phyloP scores from a whole-genome alignment of 2,113 vertebrate species.

The Aptenodytes patagonicus region DNA sequence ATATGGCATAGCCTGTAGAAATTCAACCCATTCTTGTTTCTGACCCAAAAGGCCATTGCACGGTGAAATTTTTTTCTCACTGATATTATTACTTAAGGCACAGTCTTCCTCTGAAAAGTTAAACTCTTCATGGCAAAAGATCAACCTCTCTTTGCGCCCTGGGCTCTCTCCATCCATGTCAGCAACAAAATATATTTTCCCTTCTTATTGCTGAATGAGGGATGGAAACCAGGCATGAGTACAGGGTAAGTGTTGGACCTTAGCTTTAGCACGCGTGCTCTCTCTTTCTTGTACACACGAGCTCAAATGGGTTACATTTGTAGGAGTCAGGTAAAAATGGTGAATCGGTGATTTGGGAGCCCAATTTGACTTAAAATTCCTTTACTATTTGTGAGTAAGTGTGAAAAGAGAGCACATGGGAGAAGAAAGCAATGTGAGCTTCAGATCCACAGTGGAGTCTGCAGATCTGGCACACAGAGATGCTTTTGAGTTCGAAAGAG shows the following conservation, averaged over 20 bases:
- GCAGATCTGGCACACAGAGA: neutral
- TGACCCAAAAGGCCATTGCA: neutral
- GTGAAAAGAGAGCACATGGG: neutral
- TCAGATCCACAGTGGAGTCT: neutral
- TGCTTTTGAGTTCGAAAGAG: neutral
- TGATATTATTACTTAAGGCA: neutral
- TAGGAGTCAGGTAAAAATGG: neutral
- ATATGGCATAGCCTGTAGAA: neutral
- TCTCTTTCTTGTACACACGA: accelerated
- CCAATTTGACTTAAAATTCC: neutral
- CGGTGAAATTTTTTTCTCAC: neutral
- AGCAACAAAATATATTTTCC: neutral
- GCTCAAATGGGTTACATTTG: neutral
- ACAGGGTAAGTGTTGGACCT: neutral
- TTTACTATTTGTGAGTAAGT: neutral
- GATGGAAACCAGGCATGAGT: neutral
- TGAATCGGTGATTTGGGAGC: neutral
- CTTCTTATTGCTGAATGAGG: neutral
- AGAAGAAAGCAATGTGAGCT: neutral
- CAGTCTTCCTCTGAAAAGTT: neutral
- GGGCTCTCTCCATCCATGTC: neutral
- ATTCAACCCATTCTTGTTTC: neutral
- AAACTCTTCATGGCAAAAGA: neutral
- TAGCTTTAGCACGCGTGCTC: accelerated
- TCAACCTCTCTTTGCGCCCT: neutral